Percentiles rank a stretch among this genome's conserved stretches.
Evolutionary conservation across 2,888 invertebrate genomes (phyloP).

Genomic region (Xylota sylvarum): DNA sequence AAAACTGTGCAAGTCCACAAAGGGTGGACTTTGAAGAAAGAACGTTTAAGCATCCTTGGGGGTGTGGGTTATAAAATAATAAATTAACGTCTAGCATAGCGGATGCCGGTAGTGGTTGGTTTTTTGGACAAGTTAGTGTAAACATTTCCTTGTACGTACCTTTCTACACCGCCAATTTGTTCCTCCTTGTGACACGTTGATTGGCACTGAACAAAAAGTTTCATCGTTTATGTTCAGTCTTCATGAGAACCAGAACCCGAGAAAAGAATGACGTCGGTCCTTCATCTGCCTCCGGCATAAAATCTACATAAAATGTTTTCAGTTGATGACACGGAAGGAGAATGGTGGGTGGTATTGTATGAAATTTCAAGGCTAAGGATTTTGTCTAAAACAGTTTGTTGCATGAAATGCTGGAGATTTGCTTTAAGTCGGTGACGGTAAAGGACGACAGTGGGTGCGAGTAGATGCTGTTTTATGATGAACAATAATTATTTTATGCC

Average conservation of each 20-base stretch:
- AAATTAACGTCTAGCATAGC: not conserved
- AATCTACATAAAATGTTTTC: slow-evolving; percentile 46
- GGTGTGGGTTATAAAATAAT: not conserved
- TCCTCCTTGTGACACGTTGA: slow-evolving; percentile 33
- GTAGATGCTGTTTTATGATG: slow-evolving; percentile 10
- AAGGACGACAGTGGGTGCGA: not conserved
- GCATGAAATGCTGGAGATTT: not conserved
- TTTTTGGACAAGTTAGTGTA: not conserved
- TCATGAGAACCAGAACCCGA: slow-evolving; percentile 9
- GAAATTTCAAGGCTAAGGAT: slow-evolving; percentile 37
- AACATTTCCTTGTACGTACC: not conserved
- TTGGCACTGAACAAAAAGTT: slow-evolving; percentile 47
- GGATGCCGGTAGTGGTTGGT: not conserved
- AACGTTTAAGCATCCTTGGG: not conserved
- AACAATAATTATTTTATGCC: slow-evolving; percentile 29
- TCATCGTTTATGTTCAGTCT: slow-evolving; percentile 15
- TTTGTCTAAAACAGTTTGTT: slow-evolving; percentile 9
- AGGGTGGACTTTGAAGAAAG: not conserved
- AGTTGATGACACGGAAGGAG: slow-evolving; percentile 38
- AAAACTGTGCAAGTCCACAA: slow-evolving; percentile 1
- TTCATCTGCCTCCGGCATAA: slow-evolving; percentile 11
- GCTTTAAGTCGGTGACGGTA: not conserved
- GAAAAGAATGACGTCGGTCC: not conserved
- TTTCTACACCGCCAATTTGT: slow-evolving; percentile 33
- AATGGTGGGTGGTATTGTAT: slow-evolving; percentile 8